Base-by-base conservation (phyloP, 2,888 invertebrate genomes). In the Hipparchia sbordonii region DNA sequence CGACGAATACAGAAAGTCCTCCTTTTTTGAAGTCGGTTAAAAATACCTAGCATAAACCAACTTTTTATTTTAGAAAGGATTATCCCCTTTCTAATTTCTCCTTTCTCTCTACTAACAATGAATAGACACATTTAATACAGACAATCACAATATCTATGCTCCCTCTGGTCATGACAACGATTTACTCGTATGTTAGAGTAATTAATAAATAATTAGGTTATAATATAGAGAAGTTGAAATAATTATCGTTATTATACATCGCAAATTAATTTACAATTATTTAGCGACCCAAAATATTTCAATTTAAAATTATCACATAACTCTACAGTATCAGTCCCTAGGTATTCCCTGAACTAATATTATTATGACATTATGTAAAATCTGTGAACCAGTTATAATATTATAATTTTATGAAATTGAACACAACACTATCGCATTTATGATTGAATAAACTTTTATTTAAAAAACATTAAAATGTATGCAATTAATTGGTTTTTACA, bases 271-370 rank as follows among this genome's bases (percentile, higher is more conserved):
- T 23, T 9, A 23, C 6, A 57, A 57, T 57, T 23, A 23, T 57
- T 52, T 57, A 57, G 7, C 13, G 13, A 13, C 7, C 23, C 2
- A 13, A 57, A 57, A 23, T 57, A 23, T 13, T 57, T 57, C 57
- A 57, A 57, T 57, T 56, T 23, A 57, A 57, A 57, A 23, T 57
- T 57, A 57, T 57, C 13, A 56, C 56, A 57, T 23, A 57, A 57
- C 7, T 56, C 56, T 57, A 57, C 23, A 2, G 8, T 23, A 57
- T 56, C 56, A 23, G 57, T 57, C 57, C 23, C 57, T 57, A 57
- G 57, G 57, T 57, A 23, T 23, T 57, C 23, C 13, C 2, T 56
- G 13, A 56, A 13, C 13, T 56, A 2, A 56, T 7, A 56, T 13
- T 56, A 2, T 13, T 7, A 56, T 13, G 56, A 56, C 13, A 56